Evolutionary conservation across 2,888 invertebrate genomes (phyloP).

Genomic region (Cordilura impudica): DNA sequence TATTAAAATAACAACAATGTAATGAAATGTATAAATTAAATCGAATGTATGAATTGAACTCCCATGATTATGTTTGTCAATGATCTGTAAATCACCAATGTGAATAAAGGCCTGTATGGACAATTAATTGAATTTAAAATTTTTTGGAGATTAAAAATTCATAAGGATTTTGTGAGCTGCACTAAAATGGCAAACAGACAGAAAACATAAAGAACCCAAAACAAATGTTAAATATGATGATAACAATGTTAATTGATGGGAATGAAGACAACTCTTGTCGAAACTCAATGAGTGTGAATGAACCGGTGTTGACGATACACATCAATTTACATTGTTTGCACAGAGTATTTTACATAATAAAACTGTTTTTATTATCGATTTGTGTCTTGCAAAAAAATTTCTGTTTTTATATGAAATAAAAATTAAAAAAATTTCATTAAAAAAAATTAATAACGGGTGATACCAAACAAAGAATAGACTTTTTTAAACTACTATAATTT

Average conservation of each 20-base stretch:
- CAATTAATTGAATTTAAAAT: slow-evolving; percentile 54
- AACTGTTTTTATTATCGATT: slow-evolving; percentile 14
- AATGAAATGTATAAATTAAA: slow-evolving; percentile 13
- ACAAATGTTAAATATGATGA: not conserved
- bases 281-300: not conserved
- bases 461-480: too few relatives aligned
- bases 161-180: slow-evolving; percentile 42
- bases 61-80: slow-evolving; percentile 37
- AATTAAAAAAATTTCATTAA: slow-evolving; percentile 21
- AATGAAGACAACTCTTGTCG: not conserved
- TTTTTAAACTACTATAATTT: too few relatives aligned
- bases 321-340: slow-evolving; percentile 28
- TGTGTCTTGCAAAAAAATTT: slow-evolving; percentile 14
- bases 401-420: slow-evolving; percentile 2
- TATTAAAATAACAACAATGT: slow-evolving; percentile 46
- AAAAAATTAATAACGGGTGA: too few relatives aligned
- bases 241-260: not conserved
- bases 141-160: slow-evolving; percentile 44
- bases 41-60: slow-evolving; percentile 21
- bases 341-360: slow-evolving; percentile 13
- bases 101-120: slow-evolving; percentile 33
- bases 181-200: not conserved
- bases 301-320: not conserved
- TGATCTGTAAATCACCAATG: slow-evolving; percentile 13
- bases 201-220: not conserved